phyloP scores from a whole-genome alignment of 2,113 vertebrate species.

The Caranx melampygus region DNA sequence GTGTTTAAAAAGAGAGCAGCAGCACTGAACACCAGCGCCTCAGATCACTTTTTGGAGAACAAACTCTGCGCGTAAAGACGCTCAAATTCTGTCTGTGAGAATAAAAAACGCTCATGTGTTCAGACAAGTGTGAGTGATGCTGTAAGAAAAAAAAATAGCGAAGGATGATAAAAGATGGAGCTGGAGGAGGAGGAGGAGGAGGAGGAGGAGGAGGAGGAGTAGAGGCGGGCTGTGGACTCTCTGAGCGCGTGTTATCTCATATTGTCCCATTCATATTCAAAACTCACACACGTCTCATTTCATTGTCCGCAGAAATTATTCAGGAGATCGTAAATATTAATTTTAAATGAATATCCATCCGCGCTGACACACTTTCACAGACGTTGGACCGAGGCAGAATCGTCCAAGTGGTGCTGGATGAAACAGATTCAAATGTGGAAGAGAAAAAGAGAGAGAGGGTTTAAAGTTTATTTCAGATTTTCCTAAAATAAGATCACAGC shows the following conservation, averaged over 20 bases:
- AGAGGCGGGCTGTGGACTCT: slow-evolving; percentile 7
- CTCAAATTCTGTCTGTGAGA: background rate
- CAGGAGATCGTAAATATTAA: slow-evolving; percentile 79
- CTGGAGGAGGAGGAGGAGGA: background rate
- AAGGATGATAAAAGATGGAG: background rate
- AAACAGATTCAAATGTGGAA: background rate
- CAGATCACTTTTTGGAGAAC: no score
- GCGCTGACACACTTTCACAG: slow-evolving; percentile 45
- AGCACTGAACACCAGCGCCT: no score
- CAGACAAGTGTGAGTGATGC: background rate
- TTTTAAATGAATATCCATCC: slow-evolving; percentile 74
- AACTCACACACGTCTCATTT: slow-evolving; percentile 60
- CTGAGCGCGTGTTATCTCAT: slow-evolving; percentile 44
- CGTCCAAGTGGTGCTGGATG: background rate
- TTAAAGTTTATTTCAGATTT: background rate
- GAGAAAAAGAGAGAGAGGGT: background rate
- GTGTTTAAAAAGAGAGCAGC: background rate
- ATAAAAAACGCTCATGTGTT: background rate
- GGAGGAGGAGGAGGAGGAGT: background rate
- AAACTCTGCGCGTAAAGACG: slow-evolving; percentile 21
- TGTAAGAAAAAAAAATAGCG: background rate
- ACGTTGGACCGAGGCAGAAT: background rate
- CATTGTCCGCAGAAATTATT: slow-evolving; percentile 78
- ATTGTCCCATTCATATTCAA: slow-evolving; percentile 66
- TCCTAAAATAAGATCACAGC: background rate